Base-by-base conservation (phyloP, 2,797 vertebrate species). In the Protosalanx chinensis region DNA sequence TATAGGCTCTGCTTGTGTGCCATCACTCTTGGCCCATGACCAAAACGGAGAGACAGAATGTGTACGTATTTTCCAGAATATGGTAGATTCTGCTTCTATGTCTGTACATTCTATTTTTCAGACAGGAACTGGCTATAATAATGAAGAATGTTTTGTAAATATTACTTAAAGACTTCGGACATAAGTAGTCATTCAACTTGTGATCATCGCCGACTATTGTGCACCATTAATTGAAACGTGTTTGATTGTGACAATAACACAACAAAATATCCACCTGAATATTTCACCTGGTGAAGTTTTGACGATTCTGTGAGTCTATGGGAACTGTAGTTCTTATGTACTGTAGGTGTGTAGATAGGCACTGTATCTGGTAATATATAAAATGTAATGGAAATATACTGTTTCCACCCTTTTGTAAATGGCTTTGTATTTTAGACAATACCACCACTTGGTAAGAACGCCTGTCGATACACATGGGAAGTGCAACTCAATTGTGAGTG, bases 21-120 rank as follows among this genome's bases (percentile, higher is more conserved):
- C 88, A 89, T 87, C 88, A 76, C 78, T 89, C 80, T 89, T 64
- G 89, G 77, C 83, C 81, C 84, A 86, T 94, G 93, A 95, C 91
- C 93, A 93, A 95, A 95, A 51, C 79, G 56, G 56, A 72, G 71
- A 84, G 41, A 84, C 37, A 82, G 77, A 89, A 88, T 84, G 80
- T 93, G 91, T 93, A 94, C 86, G 92, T 90, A 88, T 91, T 94
- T 91, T 93, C 84, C 90, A 89, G 88, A 90, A 85, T 27, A 79
- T 73, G 23, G 56, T 85, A 84, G 81, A 85, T 78, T 73, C 74
- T 82, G 76, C 74, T 85, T 74, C 69, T 84, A 84, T 76, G 82
- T 87, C 85, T 81, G 83, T 83, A 76, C 79, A 86, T 81, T 73
- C 76, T 75, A 59, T 76, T 32, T 70, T 85, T 81, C 78, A 69